Base-by-base conservation (phyloP, 2,888 invertebrate genomes). In the Synanthedon andrenaeformis region DNA sequence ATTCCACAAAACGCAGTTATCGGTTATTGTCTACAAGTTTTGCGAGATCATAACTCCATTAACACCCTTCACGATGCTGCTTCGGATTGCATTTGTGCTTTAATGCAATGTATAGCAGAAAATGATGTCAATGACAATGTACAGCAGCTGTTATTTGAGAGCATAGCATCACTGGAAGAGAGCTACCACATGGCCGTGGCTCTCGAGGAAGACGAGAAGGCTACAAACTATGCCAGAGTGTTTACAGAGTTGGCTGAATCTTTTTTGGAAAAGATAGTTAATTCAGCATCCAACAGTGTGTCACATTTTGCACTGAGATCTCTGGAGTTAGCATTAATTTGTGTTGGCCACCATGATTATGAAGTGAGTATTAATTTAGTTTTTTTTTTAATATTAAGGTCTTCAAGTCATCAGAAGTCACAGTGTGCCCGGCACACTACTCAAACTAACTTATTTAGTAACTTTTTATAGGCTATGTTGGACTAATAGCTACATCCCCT, bases 321-420 rank as follows among this genome's bases (percentile, higher is more conserved):
- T 3, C 86, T 99, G 57, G 97, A 99, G 74, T 87, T 98, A 62
- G 93, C 97, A 10, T 87, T 99, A 51, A 92, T 94, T 42, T 97
- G 98, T 81, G 95, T 97, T 10, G 97, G 97, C 0, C 98, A 99
- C 87, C 97, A 98, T 80, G 98, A 99, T 77, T 99, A 97, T 84
- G 97, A 98, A 90, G 96, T 85, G 67, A 70, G 62, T 53, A 52
- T 52, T 42, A 10, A 35, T 6, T 35, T 35, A 0, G 23, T 23
- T 53, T 14, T 19, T 49, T 45, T 35, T 35, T 45, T 35, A 35
- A 35, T 8, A 1, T 8, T 35, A 8, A 35, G 1, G 28, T 28
- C 23, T 1, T 23, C 23, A 23, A n/a, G n/a, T n/a, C n/a, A 5
- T 17, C 19, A 23, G 19, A 23, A 23, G 19, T 23, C 0, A 1